These are phyloP conservation scores for Drosophila sturtevanti DNA, from an alignment of 1,140 invertebrate genomes.

Conservation along the genomic window DNA sequence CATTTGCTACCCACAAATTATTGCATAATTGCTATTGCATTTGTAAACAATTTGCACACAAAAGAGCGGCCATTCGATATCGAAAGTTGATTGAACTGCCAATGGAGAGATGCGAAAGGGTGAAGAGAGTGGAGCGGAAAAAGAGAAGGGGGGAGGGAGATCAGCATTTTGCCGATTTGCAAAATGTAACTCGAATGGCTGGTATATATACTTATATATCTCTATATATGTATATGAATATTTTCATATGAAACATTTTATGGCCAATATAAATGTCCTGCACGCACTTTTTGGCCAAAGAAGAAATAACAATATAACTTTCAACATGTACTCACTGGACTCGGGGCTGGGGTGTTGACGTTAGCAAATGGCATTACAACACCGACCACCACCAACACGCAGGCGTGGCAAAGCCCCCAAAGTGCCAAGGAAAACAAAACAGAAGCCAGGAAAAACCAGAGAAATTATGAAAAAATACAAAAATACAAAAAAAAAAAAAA, in stretches of 20 bases:
- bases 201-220: too few relatives aligned
- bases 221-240: too few relatives aligned
- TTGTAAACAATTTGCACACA: slow-evolving; percentile 77
- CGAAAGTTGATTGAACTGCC: slow-evolving; percentile 73
- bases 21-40: slow-evolving; percentile 77
- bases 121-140: too few relatives aligned
- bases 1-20: slow-evolving; percentile 74
- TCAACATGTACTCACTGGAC: slow-evolving; percentile 42
- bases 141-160: neutral
- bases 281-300: slow-evolving; percentile 64
- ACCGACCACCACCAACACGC: neutral
- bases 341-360: slow-evolving; percentile 49
- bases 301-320: slow-evolving; percentile 54
- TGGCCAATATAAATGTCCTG: slow-evolving; percentile 74
- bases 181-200: neutral
- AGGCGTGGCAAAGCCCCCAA: slow-evolving; percentile 45
- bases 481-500: slow-evolving; percentile 13
- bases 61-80: slow-evolving; percentile 45
- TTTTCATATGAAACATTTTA: slow-evolving; percentile 75
- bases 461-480: slow-evolving; percentile 20
- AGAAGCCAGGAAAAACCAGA: slow-evolving; percentile 51
- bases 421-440: slow-evolving; percentile 50
- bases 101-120: too few relatives aligned
- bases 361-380: slow-evolving; percentile 61
- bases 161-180: too few relatives aligned